Conservation (phyloP, 64 coral and sea anemone genomes). For the Acropora tenuis region DNA sequence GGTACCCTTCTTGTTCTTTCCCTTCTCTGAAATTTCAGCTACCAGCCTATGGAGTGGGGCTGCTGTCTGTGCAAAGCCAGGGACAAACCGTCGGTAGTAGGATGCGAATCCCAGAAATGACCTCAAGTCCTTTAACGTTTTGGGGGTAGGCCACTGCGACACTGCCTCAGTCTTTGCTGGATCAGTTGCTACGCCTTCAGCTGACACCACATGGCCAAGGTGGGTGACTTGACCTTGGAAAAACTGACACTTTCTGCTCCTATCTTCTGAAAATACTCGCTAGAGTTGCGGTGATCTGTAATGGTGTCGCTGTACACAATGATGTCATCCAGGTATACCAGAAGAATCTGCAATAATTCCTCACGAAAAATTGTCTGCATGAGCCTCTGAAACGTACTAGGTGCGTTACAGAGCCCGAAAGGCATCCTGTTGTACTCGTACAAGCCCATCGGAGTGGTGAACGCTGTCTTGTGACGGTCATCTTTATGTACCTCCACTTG, state of each 20-base stretch:
- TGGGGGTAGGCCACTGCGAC: slow-evolving; percentile 24
- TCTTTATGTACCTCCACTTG: slow-evolving; percentile 4
- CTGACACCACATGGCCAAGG: slow-evolving; percentile 53
- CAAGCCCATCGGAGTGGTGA: slow-evolving; percentile 55
- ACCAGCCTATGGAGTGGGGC: slow-evolving; percentile 2
- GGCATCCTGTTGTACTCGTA: slow-evolving; percentile 59
- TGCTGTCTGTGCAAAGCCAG: slow-evolving; percentile 42
- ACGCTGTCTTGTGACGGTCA: slow-evolving; percentile 57
- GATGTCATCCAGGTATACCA: slow-evolving; percentile 70
- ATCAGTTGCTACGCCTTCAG: slow-evolving; percentile 40
- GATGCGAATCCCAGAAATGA: slow-evolving; percentile 71
- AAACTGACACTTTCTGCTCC: slow-evolving; percentile 52
- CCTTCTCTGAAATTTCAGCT: neutral
- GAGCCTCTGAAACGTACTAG: slow-evolving; percentile 41
- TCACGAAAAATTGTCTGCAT: slow-evolving; percentile 61
- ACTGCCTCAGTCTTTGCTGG: slow-evolving; percentile 52
- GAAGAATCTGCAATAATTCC: neutral
- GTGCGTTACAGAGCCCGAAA: neutral
- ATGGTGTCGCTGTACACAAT: slow-evolving; percentile 13
- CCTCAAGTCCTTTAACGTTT: slow-evolving; percentile 46
- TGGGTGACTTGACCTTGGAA: slow-evolving; percentile 33
- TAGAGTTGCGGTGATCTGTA: neutral
- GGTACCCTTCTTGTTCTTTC: slow-evolving; percentile 8
- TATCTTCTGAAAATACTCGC: slow-evolving; percentile 32
- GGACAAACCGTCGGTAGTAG: slow-evolving; percentile 67